Evolutionary conservation across 2,113 vertebrate genomes (phyloP).

Genomic region (Pelodiscus sinensis): DNA sequence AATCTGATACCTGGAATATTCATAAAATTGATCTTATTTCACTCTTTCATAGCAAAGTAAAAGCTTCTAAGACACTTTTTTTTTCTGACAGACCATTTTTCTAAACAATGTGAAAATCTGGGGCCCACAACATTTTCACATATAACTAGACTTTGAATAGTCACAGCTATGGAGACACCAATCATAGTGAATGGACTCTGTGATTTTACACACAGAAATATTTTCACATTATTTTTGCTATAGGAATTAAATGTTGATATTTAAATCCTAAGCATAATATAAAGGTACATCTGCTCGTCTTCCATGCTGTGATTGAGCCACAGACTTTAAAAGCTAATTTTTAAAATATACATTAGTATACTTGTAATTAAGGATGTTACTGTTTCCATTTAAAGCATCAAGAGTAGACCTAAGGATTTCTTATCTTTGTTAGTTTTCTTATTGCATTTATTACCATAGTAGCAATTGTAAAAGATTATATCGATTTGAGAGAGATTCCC

Average conservation of each 20-base stretch:
- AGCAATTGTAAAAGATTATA: not conserved
- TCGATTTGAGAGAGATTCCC: not conserved
- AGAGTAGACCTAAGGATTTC: fast-evolving
- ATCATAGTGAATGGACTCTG: not conserved
- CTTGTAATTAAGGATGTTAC: not conserved
- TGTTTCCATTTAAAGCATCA: not conserved
- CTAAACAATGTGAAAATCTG: not conserved
- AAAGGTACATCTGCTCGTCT: not conserved
- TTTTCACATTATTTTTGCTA: not conserved
- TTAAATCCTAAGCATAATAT: not conserved
- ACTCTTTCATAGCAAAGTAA: not conserved
- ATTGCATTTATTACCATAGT: not conserved
- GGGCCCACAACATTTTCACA: not conserved
- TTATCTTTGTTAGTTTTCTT: not conserved
- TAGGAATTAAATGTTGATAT: not conserved
- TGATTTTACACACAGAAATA: not conserved
- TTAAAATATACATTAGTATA: not conserved
- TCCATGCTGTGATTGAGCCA: not conserved
- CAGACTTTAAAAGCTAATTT: not conserved
- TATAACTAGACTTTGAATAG: not conserved
- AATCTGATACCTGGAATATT: not conserved
- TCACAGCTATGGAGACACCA: not conserved
- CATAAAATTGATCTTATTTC: not conserved
- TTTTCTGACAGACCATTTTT: not conserved
- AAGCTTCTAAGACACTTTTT: not conserved